These are phyloP conservation scores for Habrosyne pyritoides DNA, from an alignment of 2,888 invertebrate species.

Conservation along the genomic window DNA sequence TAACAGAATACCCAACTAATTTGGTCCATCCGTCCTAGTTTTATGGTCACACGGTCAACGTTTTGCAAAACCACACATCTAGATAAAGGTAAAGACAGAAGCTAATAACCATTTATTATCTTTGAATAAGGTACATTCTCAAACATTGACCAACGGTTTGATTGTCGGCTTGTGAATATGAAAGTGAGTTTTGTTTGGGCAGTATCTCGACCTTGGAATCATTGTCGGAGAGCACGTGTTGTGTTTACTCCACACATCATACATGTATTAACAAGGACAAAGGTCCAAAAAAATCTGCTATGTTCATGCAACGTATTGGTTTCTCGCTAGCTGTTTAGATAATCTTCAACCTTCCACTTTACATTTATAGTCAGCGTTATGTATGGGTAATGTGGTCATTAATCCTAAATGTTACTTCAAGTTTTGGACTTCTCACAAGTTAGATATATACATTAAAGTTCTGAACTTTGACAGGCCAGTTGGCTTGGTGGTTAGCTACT, in stretches of 20 bases:
- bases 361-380: too few species aligned
- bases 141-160: conserved; percentile 51
- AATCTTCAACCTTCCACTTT: too few species aligned
- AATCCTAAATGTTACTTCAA: too few species aligned
- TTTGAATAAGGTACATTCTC: conserved; percentile 29
- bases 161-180: conserved; percentile 43
- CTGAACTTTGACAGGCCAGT: too few species aligned
- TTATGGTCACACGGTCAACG: conserved; percentile 14
- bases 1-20: neutral
- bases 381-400: too few species aligned
- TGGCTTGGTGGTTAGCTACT: too few species aligned
- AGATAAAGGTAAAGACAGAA: neutral
- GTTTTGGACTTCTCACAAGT: too few species aligned
- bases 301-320: too few species aligned
- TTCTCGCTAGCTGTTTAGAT: too few species aligned
- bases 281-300: too few species aligned
- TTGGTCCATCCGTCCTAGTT: conserved; percentile 9
- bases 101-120: neutral
- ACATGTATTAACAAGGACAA: too few species aligned
- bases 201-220: conserved; percentile 31
- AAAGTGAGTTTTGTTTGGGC: conserved; percentile 60
- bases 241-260: neutral
- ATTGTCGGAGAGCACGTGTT: conserved; percentile 29
- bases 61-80: conserved; percentile 10
- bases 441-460: too few species aligned